Evolutionary conservation across 2,888 invertebrate species (phyloP).

Genomic region (Acheta domesticus): DNA sequence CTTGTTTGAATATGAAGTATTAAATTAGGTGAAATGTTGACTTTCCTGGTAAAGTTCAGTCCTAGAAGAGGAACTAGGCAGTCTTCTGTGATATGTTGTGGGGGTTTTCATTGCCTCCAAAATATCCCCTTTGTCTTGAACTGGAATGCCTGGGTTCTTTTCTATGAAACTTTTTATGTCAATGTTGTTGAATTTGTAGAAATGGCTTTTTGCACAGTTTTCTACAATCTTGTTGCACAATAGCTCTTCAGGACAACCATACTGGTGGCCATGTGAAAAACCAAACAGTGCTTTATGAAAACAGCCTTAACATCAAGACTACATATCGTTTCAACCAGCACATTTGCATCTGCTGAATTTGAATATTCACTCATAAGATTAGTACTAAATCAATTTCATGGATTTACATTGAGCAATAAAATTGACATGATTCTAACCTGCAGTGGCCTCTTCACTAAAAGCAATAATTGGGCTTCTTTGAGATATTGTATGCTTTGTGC

Average conservation of each 20-base stretch:
- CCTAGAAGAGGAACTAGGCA: not conserved
- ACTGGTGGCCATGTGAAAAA: not conserved
- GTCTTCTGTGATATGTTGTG: constrained; percentile 3
- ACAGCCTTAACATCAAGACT: not conserved
- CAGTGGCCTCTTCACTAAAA: not conserved
- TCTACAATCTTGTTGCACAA: not conserved
- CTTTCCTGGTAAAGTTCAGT: not conserved
- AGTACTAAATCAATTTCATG: too few relatives aligned
- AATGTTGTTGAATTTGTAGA: not conserved
- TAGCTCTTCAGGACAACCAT: not conserved
- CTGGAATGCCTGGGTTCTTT: constrained; percentile 7
- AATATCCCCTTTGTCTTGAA: not conserved
- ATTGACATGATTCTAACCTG: too few relatives aligned
- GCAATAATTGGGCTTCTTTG: not conserved
- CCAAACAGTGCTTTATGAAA: not conserved
- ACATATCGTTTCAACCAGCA: not conserved
- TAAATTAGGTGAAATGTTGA: not conserved
- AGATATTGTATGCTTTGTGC: not conserved
- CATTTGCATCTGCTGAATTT: not conserved
- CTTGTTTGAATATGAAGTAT: not conserved
- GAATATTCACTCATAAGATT: not conserved
- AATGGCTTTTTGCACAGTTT: constrained; percentile 18
- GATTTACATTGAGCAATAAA: too few relatives aligned
- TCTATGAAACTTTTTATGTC: not conserved
- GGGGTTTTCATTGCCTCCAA: not conserved